phyloP scores from a whole-genome alignment of 2,888 invertebrate species.

The Muschampia plurimacula region DNA sequence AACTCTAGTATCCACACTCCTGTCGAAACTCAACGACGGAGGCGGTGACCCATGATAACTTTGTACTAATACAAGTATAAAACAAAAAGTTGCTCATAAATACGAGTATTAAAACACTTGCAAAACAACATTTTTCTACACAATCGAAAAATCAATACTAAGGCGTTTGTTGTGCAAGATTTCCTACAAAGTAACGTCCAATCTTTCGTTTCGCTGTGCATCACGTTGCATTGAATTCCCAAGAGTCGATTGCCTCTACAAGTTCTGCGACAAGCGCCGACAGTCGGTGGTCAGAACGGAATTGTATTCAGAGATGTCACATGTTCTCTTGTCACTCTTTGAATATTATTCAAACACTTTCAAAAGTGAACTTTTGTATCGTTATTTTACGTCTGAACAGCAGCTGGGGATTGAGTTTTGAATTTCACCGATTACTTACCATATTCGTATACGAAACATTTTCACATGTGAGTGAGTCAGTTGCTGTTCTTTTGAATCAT shows the following conservation, averaged over 20 bases:
- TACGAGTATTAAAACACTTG: background rate
- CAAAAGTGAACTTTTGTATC: background rate
- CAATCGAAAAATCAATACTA: background rate
- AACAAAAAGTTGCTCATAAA: no score
- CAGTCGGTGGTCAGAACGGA: background rate
- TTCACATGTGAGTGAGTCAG: no score
- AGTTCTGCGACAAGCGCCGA: background rate
- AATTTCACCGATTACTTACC: no score
- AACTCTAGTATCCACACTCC: no score
- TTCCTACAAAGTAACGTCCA: background rate
- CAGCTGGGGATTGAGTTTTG: no score
- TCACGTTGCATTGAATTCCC: conserved; percentile 11
- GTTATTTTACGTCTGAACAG: background rate
- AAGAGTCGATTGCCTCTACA: background rate
- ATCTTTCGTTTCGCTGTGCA: background rate
- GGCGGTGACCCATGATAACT: no score
- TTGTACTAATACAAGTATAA: no score
- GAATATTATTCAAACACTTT: background rate
- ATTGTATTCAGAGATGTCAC: conserved; percentile 1
- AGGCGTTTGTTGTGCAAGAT: background rate
- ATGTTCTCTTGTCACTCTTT: background rate
- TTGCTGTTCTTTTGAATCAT: no score
- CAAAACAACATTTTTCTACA: background rate
- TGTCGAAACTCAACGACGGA: no score
- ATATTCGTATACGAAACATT: no score